phyloP scores from a whole-genome alignment of 2,113 vertebrate species.

The Melanotaenia duboulayi region DNA sequence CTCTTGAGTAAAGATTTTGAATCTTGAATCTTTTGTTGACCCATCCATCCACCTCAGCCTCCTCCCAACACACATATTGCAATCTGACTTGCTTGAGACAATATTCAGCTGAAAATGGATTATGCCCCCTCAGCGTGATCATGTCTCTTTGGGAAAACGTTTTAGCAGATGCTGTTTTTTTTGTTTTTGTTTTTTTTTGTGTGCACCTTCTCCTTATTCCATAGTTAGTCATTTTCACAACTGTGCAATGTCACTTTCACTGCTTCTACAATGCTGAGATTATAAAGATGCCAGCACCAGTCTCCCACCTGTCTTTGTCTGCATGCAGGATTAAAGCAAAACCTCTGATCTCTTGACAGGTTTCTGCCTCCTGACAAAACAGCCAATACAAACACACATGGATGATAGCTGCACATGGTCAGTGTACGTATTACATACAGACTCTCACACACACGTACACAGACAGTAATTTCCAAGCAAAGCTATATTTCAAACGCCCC shows the following conservation, averaged over 20 bases:
- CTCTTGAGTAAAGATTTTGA: too few species aligned
- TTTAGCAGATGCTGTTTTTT: neutral
- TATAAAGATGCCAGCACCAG: conserved; percentile 1
- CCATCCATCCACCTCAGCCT: neutral
- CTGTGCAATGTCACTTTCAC: neutral
- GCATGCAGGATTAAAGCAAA: neutral
- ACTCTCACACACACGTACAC: neutral
- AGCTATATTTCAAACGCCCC: conserved; percentile 8
- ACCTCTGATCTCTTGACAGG: conserved; percentile 17
- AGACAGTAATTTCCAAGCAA: conserved; percentile 3
- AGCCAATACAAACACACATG: conserved; percentile 2
- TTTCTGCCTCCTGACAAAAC: neutral
- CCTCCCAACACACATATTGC: neutral
- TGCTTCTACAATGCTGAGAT: conserved; percentile 1
- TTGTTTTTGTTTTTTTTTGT: neutral
- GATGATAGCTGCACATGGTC: neutral
- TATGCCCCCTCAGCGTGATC: conserved; percentile 3
- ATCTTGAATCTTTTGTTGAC: neutral
- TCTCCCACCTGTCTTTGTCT: conserved; percentile 1
- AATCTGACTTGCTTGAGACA: neutral
- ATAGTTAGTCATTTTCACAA: conserved; percentile 8
- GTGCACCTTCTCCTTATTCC: neutral
- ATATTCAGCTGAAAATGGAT: neutral
- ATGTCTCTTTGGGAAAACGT: neutral
- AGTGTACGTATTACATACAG: neutral